These are phyloP conservation scores for Cyprinella venusta DNA, from an alignment of 2,797 vertebrate genomes.

Conservation along the genomic window DNA sequence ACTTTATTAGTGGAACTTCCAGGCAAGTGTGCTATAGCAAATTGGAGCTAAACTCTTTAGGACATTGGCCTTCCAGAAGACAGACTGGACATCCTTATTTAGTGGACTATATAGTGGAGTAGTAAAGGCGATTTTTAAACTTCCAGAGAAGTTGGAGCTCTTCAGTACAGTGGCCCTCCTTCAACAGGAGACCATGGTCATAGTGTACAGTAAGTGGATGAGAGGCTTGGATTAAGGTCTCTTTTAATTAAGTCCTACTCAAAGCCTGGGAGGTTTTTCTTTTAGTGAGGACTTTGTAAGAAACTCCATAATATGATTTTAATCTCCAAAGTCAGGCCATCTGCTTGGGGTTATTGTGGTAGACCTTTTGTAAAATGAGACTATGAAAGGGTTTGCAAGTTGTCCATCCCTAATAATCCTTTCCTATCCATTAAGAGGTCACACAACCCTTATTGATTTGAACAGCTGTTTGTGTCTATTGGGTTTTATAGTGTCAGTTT, in stretches of 20 bases:
- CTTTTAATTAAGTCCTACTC: slow-evolving; percentile 58
- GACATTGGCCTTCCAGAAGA: not conserved
- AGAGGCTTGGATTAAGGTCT: slow-evolving; percentile 50
- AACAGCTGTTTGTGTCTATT: not conserved
- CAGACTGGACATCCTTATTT: not conserved
- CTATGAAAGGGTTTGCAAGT: not conserved
- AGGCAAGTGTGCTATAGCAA: not conserved
- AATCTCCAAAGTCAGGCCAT: slow-evolving; percentile 67
- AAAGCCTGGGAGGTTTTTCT: slow-evolving; percentile 53
- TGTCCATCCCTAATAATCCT: not conserved
- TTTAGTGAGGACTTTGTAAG: slow-evolving; percentile 60
- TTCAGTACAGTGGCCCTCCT: not conserved
- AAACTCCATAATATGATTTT: slow-evolving; percentile 67
- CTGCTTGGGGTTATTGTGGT: slow-evolving; percentile 65
- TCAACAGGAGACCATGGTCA: not conserved
- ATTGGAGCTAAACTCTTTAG: not conserved
- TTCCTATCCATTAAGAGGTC: not conserved
- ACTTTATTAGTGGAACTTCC: not conserved
- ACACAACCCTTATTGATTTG: not conserved
- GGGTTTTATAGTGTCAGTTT: not conserved
- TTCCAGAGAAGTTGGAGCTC: not conserved
- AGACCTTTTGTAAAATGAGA: slow-evolving; percentile 45
- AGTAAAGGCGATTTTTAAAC: not conserved
- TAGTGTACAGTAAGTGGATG: not conserved
- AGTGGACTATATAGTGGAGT: not conserved